Percentiles rank a stretch among this genome's conserved stretches.
These are phyloP conservation scores for Rosalia funebris DNA, from an alignment of 2,888 invertebrate species.

Conservation along the genomic window DNA sequence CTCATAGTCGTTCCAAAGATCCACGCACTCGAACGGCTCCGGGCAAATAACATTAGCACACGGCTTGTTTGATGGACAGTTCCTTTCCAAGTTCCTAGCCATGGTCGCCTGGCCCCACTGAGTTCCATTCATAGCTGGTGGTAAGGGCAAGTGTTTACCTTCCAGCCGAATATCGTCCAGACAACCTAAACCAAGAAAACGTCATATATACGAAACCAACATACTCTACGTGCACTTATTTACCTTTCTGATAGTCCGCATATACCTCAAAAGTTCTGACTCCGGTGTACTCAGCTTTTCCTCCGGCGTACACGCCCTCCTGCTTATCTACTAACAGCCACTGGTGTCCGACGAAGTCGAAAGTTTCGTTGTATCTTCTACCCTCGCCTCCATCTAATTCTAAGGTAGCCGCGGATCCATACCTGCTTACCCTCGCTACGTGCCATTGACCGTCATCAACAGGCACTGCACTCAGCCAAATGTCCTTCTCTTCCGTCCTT, in stretches of 20 bases:
- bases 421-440: conserved; percentile 88
- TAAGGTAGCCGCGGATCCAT: conserved; percentile 91
- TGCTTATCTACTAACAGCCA: conserved; percentile 93
- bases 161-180: conserved; percentile 88
- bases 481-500: conserved; percentile 88
- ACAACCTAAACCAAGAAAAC: conserved; percentile 68
- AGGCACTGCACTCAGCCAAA: conserved; percentile 88
- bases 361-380: conserved; percentile 90
- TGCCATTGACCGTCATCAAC: conserved; percentile 99
- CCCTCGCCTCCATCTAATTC: conserved; percentile 97
- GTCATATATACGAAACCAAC: no score
- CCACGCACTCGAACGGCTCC: conserved; percentile 93
- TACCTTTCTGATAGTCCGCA: conserved; percentile 93
- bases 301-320: conserved; percentile 94
- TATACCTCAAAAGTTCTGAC: conserved; percentile 94
- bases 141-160: conserved; percentile 93
- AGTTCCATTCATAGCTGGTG: conserved; percentile 93
- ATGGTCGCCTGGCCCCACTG: conserved; percentile 97
- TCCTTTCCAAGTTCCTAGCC: conserved; percentile 89
- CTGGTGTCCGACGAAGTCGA: conserved; percentile 89
- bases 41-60: conserved; percentile 95
- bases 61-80: conserved; percentile 94
- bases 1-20: conserved; percentile 97
- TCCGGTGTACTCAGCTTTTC: conserved; percentile 94
- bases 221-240: conserved; percentile 21